A percentile compares a stretch with the other conserved stretches of the same genome.
Evolutionary conservation across 2,113 vertebrate species (phyloP).

Genomic region (Tenebrosternarchus preto): DNA sequence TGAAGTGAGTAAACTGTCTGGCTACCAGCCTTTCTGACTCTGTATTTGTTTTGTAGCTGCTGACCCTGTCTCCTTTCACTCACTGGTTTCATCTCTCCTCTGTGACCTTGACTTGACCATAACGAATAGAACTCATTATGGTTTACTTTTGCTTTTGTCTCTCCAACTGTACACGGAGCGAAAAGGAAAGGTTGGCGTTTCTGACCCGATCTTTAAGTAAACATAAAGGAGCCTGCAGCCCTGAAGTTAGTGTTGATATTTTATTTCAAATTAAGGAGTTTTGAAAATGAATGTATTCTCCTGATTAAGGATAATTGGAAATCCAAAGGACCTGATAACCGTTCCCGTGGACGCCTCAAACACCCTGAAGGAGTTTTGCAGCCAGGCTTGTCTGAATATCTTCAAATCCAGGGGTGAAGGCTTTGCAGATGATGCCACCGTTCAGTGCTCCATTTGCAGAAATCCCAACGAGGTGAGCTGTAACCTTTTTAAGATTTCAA

Average conservation of each 20-base stretch:
- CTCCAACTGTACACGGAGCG: too few species aligned
- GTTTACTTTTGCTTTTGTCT: too few species aligned
- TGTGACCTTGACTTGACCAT: too few species aligned
- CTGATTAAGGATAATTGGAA: slow-evolving; percentile 83
- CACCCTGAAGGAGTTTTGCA: slow-evolving; percentile 89
- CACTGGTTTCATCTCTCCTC: too few species aligned
- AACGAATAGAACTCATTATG: not conserved
- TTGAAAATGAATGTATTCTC: not conserved
- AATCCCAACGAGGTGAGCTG: slow-evolving; percentile 82
- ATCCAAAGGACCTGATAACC: slow-evolving; percentile 92
- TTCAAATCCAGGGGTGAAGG: slow-evolving; percentile 82
- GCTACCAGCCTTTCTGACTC: not conserved
- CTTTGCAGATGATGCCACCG: slow-evolving; percentile 75
- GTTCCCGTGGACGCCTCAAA: slow-evolving; percentile 84
- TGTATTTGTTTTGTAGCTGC: not conserved
- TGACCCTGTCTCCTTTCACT: not conserved
- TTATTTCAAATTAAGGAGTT: not conserved
- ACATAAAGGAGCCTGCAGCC: too few species aligned
- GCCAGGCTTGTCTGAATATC: slow-evolving; percentile 87
- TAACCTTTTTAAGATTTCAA: too few species aligned
- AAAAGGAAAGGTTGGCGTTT: too few species aligned
- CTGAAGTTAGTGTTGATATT: too few species aligned
- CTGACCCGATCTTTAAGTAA: not conserved
- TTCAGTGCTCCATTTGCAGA: slow-evolving; percentile 89
- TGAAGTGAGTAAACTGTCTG: slow-evolving; percentile 76